Evolutionary conservation across 1,140 invertebrate genomes (phyloP).

Genomic region (Drosophila sulfurigaster): DNA sequence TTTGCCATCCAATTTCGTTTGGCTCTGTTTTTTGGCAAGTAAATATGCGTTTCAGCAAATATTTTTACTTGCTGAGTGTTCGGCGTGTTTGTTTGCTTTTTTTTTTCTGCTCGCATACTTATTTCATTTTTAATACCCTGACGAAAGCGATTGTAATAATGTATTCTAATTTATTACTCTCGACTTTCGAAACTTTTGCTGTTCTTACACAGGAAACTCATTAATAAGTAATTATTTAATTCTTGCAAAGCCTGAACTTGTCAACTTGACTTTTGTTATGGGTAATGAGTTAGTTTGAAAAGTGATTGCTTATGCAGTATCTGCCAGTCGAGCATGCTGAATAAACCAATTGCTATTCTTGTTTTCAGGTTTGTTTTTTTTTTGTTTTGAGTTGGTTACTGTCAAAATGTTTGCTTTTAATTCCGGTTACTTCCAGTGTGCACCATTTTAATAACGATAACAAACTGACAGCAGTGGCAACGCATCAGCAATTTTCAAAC

Average conservation of each 20-base stretch:
- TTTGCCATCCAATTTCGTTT: constrained; percentile 75
- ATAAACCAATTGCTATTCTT: neutral
- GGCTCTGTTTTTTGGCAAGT: constrained; percentile 68
- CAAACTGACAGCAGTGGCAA: constrained; percentile 20
- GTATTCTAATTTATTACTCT: neutral
- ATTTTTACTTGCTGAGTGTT: constrained; percentile 68
- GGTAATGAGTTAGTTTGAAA: neutral
- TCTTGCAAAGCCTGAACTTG: no score
- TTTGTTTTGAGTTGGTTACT: constrained; percentile 13
- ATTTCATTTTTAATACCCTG: constrained; percentile 33
- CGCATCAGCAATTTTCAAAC: constrained; percentile 18
- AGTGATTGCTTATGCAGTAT: neutral
- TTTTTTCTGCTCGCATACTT: constrained; percentile 1
- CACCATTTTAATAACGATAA: constrained; percentile 61
- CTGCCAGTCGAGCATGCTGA: neutral
- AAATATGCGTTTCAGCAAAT: constrained; percentile 77
- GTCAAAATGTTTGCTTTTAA: constrained; percentile 76
- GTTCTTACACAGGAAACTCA: neutral
- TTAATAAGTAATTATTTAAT: constrained; percentile 1
- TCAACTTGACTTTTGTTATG: neutral
- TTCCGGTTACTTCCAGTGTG: constrained; percentile 62
- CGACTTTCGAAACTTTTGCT: neutral
- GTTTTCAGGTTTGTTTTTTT: neutral
- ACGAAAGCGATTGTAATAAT: neutral
- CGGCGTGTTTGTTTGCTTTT: constrained; percentile 29